Conservation (phyloP, 2,113 vertebrate genomes). For the Bungarus multicinctus region DNA sequence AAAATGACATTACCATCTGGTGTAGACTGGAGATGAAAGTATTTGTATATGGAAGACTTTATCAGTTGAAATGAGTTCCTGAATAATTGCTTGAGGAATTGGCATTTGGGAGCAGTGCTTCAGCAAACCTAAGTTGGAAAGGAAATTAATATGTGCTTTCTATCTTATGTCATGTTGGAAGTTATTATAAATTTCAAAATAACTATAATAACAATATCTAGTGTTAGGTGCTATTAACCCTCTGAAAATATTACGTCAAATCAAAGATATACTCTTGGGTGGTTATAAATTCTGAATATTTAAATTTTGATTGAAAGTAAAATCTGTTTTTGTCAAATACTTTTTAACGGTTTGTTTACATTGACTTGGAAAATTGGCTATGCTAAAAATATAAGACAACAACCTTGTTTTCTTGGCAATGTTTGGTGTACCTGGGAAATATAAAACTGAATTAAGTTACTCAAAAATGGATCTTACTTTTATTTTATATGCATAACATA, state of each 20-base stretch:
- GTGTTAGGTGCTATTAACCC: neutral
- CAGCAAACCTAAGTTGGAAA: neutral
- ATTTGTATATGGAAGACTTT: neutral
- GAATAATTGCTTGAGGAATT: neutral
- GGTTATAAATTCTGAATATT: neutral
- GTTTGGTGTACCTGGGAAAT: neutral
- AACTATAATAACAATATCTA: constrained; percentile 1
- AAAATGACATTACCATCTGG: neutral
- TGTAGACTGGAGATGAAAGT: neutral
- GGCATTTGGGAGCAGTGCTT: neutral
- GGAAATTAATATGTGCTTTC: neutral
- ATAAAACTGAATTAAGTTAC: constrained; percentile 10
- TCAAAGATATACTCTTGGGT: neutral
- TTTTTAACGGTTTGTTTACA: neutral
- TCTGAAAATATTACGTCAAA: neutral
- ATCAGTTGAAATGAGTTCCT: neutral
- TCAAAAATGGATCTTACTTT: neutral
- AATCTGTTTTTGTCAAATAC: neutral
- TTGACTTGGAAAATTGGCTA: neutral
- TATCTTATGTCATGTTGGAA: neutral
- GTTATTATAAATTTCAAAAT: neutral
- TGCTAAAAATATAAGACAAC: neutral
- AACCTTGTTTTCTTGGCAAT: neutral
- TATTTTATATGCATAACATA: constrained; percentile 3
- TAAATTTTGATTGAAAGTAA: neutral